Evolutionary conservation across 2,113 vertebrate genomes (phyloP), one percentile per base, ranked within the genome.

Genomic region (Phrynocephalus versicolor): DNA sequence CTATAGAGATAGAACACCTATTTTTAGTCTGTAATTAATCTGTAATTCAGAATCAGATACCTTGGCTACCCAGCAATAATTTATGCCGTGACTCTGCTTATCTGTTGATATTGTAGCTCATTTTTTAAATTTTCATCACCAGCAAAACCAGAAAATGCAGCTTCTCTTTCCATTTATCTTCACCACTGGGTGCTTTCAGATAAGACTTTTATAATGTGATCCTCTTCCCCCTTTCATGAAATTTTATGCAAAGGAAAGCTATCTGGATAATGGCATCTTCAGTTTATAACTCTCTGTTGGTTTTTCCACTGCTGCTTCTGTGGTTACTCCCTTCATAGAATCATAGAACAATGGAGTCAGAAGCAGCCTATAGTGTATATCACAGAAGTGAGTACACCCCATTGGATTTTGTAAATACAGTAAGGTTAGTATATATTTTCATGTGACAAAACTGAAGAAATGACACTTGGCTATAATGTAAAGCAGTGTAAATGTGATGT

Each of bases 21-120:
- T 92, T 94, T 92, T 91, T 65, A 93, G 89, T 87, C 73, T 85
- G 89, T 82, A 94, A 94, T 94, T 92, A 94, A 92, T 94, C 85
- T 88, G 89, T 88, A 89, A 90, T 92, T 94, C 91, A 92, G 85
- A 95, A 91, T 92, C 87, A 88, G 85, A 79, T 94, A 94, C 90
- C 91, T 92, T 84, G 92, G 88, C 9, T 65, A 33, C 25, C n/a
- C 23, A 74, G 39, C 73, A 73, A 74, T 94, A 93, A 94, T 92
- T 88, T 91, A 82, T 84, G 72, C 89, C 90, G 73, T 94, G 93
- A 93, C 86, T 93, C 91, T 65, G 93, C 90, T 91, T 84, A 87
- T 57, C 0, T 0, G 77, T 92, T 87, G 71, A 0, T 16, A 79
- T 83, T 91, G 79, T 84, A 85, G 16, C 39, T 67, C 67, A 89